These are phyloP conservation scores for Plodia interpunctella DNA, from an alignment of 1,140 invertebrate species.

Conservation along the genomic window DNA sequence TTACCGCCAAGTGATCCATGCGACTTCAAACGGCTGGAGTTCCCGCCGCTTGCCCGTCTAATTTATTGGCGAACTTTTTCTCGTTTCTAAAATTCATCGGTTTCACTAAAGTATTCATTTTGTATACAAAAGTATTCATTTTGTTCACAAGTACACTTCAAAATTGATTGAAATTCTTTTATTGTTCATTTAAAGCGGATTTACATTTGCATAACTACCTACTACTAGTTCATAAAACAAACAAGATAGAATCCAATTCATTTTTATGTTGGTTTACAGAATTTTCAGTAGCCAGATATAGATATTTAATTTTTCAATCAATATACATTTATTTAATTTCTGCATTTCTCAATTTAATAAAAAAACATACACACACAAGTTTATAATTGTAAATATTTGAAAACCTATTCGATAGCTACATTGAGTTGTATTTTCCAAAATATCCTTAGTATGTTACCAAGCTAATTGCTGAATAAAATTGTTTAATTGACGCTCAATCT, in stretches of 20 bases:
- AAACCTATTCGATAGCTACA: too few relatives aligned
- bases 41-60: slow-evolving; percentile 6
- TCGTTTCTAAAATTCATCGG: slow-evolving; percentile 5
- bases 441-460: not conserved
- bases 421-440: too few relatives aligned
- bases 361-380: too few relatives aligned
- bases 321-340: too few relatives aligned
- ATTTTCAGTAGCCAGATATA: too few relatives aligned
- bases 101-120: not conserved
- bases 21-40: slow-evolving; percentile 2
- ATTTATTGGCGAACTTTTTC: slow-evolving; percentile 12
- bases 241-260: too few relatives aligned
- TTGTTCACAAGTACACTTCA: not conserved
- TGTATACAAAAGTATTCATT: not conserved
- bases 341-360: too few relatives aligned
- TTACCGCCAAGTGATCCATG: slow-evolving; percentile 6
- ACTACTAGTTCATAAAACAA: too few relatives aligned
- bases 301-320: too few relatives aligned
- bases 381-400: too few relatives aligned
- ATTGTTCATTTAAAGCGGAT: not conserved
- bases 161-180: not conserved
- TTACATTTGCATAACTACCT: too few relatives aligned
- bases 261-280: too few relatives aligned
- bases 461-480: not conserved
- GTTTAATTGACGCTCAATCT: not conserved